Evolutionary conservation across 2,113 vertebrate species (phyloP).

Genomic region (Esox niger): DNA sequence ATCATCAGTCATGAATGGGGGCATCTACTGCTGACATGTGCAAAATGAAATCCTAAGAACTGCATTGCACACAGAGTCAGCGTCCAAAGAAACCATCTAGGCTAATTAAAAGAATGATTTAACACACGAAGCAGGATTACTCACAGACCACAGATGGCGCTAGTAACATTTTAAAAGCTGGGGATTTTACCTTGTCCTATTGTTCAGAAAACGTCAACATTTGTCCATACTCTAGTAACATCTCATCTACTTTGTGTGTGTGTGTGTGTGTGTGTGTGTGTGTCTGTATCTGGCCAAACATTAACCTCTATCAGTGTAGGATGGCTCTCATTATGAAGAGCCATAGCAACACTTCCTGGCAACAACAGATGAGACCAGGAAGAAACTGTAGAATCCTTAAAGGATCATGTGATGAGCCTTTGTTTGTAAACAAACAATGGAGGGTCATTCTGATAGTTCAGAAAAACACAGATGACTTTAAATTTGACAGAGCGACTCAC

Average conservation of each 20-base stretch:
- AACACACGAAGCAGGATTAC: not conserved
- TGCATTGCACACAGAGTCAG: not conserved
- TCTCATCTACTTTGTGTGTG: not conserved
- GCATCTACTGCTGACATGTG: not conserved
- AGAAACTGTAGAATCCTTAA: not conserved
- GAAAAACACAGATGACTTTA: not conserved
- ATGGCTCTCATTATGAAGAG: not conserved
- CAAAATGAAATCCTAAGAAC: not conserved
- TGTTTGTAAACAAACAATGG: not conserved
- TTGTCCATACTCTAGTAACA: no score
- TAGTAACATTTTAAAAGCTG: not conserved
- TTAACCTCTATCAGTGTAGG: not conserved
- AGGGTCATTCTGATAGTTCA: not conserved
- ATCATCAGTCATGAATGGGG: not conserved
- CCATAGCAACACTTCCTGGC: conserved; percentile 3
- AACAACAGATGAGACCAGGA: not conserved
- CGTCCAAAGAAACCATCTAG: not conserved
- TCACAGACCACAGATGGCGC: not conserved
- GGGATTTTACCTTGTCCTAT: not conserved
- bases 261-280: not conserved
- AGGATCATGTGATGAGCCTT: not conserved
- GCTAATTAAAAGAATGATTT: not conserved
- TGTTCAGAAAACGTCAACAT: not conserved
- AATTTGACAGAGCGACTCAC: no score
- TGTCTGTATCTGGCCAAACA: not conserved